Conservation (phyloP, 2,797 vertebrate genomes). For the Limnodromus scolopaceus region DNA sequence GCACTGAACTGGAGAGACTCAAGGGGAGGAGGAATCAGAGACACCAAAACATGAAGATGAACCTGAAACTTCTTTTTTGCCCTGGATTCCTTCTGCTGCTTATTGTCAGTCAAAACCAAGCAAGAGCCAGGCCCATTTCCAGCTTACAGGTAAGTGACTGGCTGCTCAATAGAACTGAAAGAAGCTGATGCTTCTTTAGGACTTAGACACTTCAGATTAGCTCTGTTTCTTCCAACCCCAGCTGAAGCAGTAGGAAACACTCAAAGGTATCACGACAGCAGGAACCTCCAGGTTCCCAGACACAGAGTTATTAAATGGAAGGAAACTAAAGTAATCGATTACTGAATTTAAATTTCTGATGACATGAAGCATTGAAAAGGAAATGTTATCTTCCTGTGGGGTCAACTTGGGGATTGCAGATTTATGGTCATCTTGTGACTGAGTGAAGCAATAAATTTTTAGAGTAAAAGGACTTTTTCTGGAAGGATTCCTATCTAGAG, state of each 20-base stretch:
- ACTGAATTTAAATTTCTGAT: neutral
- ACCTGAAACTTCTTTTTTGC: slow-evolving; percentile 10
- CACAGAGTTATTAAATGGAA: neutral
- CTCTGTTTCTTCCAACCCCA: neutral
- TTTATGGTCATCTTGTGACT: neutral
- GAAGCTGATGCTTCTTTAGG: neutral
- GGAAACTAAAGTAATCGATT: neutral
- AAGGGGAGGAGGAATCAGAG: neutral
- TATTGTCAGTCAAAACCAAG: slow-evolving; percentile 35
- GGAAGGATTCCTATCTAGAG: neutral
- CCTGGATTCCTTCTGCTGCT: slow-evolving; percentile 64
- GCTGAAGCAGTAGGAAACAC: neutral
- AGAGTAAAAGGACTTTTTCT: neutral
- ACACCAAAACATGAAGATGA: slow-evolving; percentile 27
- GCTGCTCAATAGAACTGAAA: neutral
- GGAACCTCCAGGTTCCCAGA: neutral
- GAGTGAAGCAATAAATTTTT: neutral
- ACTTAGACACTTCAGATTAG: neutral
- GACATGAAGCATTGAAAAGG: neutral
- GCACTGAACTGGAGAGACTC: neutral
- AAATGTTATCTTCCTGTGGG: neutral
- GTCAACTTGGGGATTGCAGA: neutral
- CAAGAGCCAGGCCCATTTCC: slow-evolving; percentile 48
- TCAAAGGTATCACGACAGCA: neutral
- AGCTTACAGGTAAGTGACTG: slow-evolving; percentile 67